A percentile compares a stretch with the other conserved stretches of the same genome.
phyloP scores from a whole-genome alignment of 2,113 vertebrate species.

The Hydropotes inermis region DNA sequence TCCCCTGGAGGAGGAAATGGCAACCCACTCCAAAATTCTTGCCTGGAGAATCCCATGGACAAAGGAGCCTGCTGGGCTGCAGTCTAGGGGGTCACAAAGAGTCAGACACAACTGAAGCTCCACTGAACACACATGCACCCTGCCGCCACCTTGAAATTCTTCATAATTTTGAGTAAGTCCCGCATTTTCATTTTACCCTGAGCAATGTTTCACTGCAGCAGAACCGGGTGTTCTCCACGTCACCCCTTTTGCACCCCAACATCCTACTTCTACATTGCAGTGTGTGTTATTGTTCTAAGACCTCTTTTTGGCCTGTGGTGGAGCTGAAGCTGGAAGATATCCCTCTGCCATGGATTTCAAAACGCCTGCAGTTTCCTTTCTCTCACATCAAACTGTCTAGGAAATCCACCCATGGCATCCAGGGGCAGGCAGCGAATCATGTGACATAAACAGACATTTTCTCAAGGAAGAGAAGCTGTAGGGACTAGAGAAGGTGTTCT shows the following conservation, averaged over 20 bases:
- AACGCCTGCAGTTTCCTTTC: background rate
- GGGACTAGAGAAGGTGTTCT: background rate
- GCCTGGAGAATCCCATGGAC: background rate
- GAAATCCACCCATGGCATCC: background rate
- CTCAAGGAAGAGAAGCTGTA: background rate
- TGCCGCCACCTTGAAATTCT: background rate
- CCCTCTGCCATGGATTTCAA: background rate
- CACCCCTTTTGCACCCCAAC: no score
- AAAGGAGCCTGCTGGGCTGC: background rate
- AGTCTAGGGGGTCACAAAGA: background rate
- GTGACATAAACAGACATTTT: background rate
- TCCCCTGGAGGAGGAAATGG: background rate
- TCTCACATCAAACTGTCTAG: background rate
- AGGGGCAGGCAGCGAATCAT: background rate
- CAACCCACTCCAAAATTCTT: background rate
- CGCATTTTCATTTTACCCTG: background rate
- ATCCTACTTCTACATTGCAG: background rate
- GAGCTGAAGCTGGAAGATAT: background rate
- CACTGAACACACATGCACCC: background rate
- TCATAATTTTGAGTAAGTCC: background rate
- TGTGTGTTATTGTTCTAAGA: background rate
- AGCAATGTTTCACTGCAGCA: rapidly evolving
- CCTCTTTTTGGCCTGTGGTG: background rate
- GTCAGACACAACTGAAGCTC: background rate
- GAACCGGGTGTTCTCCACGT: rapidly evolving